These are phyloP conservation scores for Cryptus armator DNA, from an alignment of 2,888 invertebrate species.

Conservation along the genomic window DNA sequence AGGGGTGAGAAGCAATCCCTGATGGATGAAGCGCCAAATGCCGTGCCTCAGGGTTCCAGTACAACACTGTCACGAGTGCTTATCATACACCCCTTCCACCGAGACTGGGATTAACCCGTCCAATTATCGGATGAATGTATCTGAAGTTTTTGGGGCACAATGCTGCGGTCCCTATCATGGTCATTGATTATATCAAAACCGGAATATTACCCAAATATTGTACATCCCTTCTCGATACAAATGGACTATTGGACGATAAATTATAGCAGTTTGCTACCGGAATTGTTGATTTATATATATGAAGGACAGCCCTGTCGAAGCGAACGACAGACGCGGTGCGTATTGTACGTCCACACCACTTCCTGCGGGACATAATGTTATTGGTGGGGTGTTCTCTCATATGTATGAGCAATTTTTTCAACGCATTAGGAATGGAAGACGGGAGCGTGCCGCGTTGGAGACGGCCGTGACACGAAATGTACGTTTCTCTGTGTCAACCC, in stretches of 20 bases:
- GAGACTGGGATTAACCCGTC: slow-evolving; percentile 41
- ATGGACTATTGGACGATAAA: neutral
- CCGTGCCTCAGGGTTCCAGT: neutral
- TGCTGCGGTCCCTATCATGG: neutral
- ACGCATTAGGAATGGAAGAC: slow-evolving; percentile 35
- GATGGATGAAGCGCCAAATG: slow-evolving; percentile 31
- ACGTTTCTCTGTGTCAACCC: slow-evolving; percentile 15
- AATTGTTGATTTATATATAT: neutral
- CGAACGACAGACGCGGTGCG: neutral
- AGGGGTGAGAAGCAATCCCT: slow-evolving; percentile 26
- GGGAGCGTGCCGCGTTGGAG: slow-evolving; percentile 1
- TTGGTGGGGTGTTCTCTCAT: neutral
- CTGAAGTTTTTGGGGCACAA: slow-evolving; percentile 26
- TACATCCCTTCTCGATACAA: neutral
- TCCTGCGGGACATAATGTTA: neutral
- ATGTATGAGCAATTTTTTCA: neutral
- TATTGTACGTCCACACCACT: neutral
- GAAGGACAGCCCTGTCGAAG: neutral
- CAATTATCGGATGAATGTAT: slow-evolving; percentile 41
- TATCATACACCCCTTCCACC: neutral
- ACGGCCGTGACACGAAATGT: slow-evolving; percentile 56
- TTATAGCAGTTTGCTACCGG: neutral
- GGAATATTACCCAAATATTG: neutral
- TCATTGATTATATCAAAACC: slow-evolving; percentile 38
- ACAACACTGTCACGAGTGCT: slow-evolving; percentile 31